phyloP scores from a whole-genome alignment of 2,888 invertebrate genomes.

The Hyppa rectilinea region DNA sequence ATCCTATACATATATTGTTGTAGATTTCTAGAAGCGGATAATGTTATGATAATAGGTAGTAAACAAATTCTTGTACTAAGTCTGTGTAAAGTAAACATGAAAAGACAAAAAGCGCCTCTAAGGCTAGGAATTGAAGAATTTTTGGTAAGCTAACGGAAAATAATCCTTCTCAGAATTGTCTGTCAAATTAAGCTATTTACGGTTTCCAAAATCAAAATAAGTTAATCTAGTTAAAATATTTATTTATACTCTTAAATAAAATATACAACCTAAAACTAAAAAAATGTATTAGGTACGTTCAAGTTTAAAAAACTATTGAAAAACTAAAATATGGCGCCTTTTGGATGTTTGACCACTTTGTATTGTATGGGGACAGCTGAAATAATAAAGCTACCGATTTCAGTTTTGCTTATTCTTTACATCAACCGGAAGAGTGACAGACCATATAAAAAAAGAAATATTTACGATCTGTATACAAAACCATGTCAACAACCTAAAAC shows the following conservation, averaged over 20 bases:
- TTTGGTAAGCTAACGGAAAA: not conserved
- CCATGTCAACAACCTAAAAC: conserved; percentile 46
- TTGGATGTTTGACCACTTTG: not conserved
- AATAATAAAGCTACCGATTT: not conserved
- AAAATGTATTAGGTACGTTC: no score
- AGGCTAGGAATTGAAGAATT: not conserved
- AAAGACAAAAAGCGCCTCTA: not conserved
- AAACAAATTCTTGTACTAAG: not conserved
- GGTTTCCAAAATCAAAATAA: not conserved
- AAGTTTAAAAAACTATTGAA: no score
- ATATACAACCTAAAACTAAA: no score
- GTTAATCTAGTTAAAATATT: no score
- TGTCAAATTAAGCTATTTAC: not conserved
- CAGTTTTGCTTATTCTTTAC: conserved; percentile 2
- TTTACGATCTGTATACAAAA: conserved; percentile 19
- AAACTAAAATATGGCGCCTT: no score
- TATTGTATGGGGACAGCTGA: conserved; percentile 4
- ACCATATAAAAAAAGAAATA: not conserved
- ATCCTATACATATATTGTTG: not conserved
- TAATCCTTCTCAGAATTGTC: not conserved
- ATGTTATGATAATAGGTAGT: not conserved
- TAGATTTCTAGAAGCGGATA: not conserved
- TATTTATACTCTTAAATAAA: no score
- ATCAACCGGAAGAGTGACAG: conserved; percentile 1
- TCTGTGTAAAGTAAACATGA: not conserved